Evolutionary conservation across 2,797 vertebrate species (phyloP).

Genomic region (Chelmon rostratus): DNA sequence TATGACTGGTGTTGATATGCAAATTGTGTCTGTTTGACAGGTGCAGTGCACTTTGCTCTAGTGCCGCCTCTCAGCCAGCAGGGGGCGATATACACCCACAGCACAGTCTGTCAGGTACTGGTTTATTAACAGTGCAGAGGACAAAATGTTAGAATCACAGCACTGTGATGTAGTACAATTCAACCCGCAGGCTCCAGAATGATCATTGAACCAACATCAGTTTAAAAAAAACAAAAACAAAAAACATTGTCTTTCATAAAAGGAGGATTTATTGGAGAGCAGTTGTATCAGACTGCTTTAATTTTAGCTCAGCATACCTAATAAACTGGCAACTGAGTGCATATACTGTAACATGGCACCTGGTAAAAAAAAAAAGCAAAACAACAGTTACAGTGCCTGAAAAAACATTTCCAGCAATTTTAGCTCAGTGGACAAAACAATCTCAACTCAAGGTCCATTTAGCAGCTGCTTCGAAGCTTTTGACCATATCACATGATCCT

Average conservation of each 20-base stretch:
- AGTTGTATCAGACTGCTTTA: no score
- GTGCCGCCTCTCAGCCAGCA: slow-evolving; percentile 54
- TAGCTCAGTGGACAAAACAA: background rate
- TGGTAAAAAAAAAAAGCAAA: background rate
- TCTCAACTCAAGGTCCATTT: background rate
- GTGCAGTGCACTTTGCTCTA: slow-evolving; percentile 25
- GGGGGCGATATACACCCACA: slow-evolving; percentile 53
- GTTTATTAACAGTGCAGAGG: background rate
- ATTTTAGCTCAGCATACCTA: background rate
- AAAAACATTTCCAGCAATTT: background rate
- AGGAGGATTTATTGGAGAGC: no score
- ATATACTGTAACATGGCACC: background rate
- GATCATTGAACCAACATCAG: background rate
- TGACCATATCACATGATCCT: background rate
- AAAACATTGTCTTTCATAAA: no score
- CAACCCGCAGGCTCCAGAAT: background rate
- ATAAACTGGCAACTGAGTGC: background rate
- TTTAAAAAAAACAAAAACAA: no score
- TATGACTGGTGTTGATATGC: no score
- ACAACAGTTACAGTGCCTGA: background rate
- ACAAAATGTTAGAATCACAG: background rate
- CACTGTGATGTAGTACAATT: background rate
- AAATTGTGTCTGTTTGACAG: slow-evolving; percentile 7
- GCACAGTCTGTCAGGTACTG: background rate
- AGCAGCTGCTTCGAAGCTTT: background rate